A percentile compares a stretch with the other conserved stretches of the same genome.
Conservation (phyloP, 2,113 vertebrate species). For the Callocephalon fimbriatum region DNA sequence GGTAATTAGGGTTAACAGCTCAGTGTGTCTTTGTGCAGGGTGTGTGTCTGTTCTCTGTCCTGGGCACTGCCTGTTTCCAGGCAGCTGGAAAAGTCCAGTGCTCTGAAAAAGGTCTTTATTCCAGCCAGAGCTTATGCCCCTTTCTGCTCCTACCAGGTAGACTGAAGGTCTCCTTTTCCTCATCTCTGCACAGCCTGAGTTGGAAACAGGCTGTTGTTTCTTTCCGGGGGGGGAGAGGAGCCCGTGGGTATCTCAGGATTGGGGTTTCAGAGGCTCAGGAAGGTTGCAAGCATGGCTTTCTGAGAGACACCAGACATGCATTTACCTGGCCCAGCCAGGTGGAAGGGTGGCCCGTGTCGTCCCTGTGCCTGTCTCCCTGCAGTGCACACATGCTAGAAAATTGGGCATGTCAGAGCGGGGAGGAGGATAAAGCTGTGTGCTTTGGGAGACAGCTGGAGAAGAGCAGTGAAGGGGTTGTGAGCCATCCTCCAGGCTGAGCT, state of each 20-base stretch:
- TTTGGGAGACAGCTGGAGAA: background rate
- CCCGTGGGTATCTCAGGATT: background rate
- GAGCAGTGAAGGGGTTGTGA: background rate
- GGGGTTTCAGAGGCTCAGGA: accelerated
- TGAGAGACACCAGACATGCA: background rate
- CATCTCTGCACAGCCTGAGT: background rate
- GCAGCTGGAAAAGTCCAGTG: slow-evolving; percentile 81
- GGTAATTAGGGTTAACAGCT: slow-evolving; percentile 79
- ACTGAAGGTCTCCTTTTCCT: slow-evolving; percentile 21
- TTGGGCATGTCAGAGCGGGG: accelerated
- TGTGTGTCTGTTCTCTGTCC: slow-evolving; percentile 80
- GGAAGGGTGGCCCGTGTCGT: background rate
- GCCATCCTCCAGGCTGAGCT: background rate
- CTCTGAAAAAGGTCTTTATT: slow-evolving; percentile 83
- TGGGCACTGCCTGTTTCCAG: slow-evolving; percentile 80
- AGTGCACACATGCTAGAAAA: background rate
- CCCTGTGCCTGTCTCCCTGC: background rate
- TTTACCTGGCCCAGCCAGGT: background rate
- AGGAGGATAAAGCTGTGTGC: background rate
- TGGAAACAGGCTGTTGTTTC: slow-evolving; percentile 21
- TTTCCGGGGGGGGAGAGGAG: background rate
- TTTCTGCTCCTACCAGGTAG: slow-evolving; percentile 28
- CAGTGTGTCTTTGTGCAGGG: slow-evolving; percentile 72
- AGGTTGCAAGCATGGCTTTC: background rate
- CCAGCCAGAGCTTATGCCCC: background rate